phyloP scores from a whole-genome alignment of 2,113 vertebrate genomes.

The Sphaerodactylus townsendi region DNA sequence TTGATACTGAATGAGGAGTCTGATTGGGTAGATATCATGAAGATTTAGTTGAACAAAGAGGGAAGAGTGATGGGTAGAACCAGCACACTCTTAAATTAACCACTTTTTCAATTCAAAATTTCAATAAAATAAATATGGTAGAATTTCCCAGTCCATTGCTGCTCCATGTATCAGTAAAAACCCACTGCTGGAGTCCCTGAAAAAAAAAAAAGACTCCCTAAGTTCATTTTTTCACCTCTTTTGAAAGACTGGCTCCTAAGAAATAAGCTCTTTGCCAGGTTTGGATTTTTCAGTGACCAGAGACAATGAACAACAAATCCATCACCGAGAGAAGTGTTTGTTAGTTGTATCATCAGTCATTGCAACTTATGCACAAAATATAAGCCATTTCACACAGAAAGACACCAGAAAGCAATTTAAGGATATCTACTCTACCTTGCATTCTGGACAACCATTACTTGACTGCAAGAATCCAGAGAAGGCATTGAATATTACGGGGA shows the following conservation, averaged over 20 bases:
- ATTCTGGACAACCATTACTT: conserved; percentile 99
- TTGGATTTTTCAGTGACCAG: background rate
- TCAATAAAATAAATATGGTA: background rate
- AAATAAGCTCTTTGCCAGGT: background rate
- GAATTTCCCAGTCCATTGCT: background rate
- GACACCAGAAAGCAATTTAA: conserved; percentile 17
- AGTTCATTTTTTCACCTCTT: background rate
- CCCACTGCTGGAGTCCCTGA: background rate
- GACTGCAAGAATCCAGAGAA: conserved; percentile 88
- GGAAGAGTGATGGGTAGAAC: too few relatives aligned
- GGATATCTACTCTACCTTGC: conserved; percentile 85
- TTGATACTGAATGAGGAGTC: too few relatives aligned
- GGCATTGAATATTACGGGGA: conserved; percentile 71
- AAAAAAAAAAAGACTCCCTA: background rate
- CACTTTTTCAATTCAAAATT: background rate
- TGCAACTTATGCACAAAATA: background rate
- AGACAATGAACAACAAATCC: conserved; percentile 2
- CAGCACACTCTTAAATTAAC: background rate
- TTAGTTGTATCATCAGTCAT: background rate
- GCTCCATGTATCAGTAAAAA: background rate
- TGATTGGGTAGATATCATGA: too few relatives aligned
- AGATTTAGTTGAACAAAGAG: too few relatives aligned
- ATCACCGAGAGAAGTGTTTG: background rate
- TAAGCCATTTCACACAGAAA: conserved; percentile 14
- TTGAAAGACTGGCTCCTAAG: background rate